Evolutionary conservation across 2,113 vertebrate species (phyloP).

Genomic region (Phoenicopterus ruber): DNA sequence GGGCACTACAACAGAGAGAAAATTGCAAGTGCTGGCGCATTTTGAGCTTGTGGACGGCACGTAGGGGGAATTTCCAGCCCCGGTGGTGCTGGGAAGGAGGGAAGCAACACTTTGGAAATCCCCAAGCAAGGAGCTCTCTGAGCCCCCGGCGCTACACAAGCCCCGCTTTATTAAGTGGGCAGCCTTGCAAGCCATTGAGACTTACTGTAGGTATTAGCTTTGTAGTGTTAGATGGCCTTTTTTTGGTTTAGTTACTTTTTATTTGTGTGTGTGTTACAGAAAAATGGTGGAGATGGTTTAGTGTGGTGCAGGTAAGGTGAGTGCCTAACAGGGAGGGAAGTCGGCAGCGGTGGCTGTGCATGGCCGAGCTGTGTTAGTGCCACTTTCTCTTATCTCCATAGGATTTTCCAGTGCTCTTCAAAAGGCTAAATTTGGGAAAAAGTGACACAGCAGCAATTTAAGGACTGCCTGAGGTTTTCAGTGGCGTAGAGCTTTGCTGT

Average conservation of each 20-base stretch:
- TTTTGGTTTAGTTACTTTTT: not conserved
- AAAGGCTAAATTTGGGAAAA: not conserved
- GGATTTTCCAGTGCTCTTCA: slow-evolving; percentile 10
- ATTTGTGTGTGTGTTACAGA: not conserved
- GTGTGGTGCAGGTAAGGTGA: not conserved
- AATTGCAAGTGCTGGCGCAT: rapidly evolving
- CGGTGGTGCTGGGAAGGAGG: not conserved
- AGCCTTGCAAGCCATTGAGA: not conserved
- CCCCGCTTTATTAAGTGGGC: not conserved
- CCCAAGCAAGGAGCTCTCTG: not conserved
- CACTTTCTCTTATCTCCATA: not conserved
- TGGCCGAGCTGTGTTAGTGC: not conserved
- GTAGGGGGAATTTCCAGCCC: not conserved
- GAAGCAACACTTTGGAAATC: not conserved
- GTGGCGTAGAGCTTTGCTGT: not conserved
- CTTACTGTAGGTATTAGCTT: not conserved
- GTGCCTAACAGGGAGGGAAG: not conserved
- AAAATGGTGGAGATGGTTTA: not conserved
- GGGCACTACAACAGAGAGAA: not conserved
- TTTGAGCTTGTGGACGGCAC: not conserved
- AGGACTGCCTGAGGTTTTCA: not conserved
- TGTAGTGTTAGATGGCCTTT: not conserved
- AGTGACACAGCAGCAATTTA: not conserved
- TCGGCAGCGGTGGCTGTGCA: not conserved
- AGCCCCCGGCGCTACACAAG: not conserved